Percentiles rank a stretch among this genome's conserved stretches.
phyloP scores from a whole-genome alignment of 2,888 invertebrate genomes.

The Andrena praecox region DNA sequence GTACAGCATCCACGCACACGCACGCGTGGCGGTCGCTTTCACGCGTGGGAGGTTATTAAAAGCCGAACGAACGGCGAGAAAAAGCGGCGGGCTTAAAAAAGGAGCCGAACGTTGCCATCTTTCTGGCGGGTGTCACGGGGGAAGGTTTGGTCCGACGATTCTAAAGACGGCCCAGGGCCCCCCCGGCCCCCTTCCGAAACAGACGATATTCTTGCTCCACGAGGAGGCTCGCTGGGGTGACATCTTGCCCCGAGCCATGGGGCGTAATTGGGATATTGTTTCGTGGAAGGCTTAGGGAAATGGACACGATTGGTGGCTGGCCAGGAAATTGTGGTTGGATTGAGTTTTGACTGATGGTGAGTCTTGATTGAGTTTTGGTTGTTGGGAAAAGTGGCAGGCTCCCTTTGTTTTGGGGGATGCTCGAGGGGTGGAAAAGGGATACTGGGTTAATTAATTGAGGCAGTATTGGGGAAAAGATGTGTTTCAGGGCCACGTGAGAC shows the following conservation, averaged over 20 bases:
- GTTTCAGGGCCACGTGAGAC: too few relatives aligned
- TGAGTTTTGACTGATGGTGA: neutral
- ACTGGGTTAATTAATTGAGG: too few relatives aligned
- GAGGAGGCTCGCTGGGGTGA: neutral
- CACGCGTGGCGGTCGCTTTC: constrained; percentile 54
- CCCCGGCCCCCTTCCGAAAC: constrained; percentile 19
- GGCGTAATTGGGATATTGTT: constrained; percentile 52
- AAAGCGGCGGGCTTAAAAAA: constrained; percentile 70
- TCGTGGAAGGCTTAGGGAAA: neutral
- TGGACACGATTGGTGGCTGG: neutral
- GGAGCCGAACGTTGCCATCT: constrained; percentile 62
- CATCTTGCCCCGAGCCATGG: constrained; percentile 10
- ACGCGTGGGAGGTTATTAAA: constrained; percentile 79
- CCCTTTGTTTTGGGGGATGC: too few relatives aligned
- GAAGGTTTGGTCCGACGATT: constrained; percentile 36
- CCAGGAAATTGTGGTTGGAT: neutral
- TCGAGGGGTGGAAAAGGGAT: too few relatives aligned
- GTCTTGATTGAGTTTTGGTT: too few relatives aligned
- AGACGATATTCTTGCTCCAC: constrained; percentile 27
- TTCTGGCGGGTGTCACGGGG: constrained; percentile 63
- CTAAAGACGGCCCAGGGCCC: constrained; percentile 40
- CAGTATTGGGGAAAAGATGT: too few relatives aligned
- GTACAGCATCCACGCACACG: constrained; percentile 57
- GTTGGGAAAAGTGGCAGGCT: too few relatives aligned
- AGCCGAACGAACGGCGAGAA: constrained; percentile 73